Percentiles rank a stretch among this genome's conserved stretches.
These are phyloP conservation scores for Drosophila maculinotata DNA, from an alignment of 2,888 invertebrate genomes.

Conservation along the genomic window DNA sequence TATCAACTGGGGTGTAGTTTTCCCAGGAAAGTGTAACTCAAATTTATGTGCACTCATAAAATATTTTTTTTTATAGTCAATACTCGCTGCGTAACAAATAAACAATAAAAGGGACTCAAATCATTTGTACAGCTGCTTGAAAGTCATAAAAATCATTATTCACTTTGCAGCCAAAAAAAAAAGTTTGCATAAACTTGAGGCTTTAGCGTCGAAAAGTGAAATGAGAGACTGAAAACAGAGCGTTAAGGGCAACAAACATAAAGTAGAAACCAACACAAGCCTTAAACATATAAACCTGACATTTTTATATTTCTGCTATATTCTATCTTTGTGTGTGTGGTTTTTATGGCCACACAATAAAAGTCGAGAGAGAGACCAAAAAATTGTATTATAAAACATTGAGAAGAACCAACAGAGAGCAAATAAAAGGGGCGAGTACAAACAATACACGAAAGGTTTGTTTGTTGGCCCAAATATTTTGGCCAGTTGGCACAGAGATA, in stretches of 20 bases:
- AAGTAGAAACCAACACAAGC: constrained; percentile 19
- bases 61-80: constrained; percentile 46
- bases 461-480: constrained; percentile 64
- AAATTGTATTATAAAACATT: constrained; percentile 25
- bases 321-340: constrained; percentile 28
- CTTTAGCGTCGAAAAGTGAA: constrained; percentile 7
- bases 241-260: constrained; percentile 10
- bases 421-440: constrained; percentile 21
- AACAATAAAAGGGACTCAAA: constrained; percentile 53
- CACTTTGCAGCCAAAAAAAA: constrained; percentile 26
- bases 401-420: constrained; percentile 30
- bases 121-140: constrained; percentile 55
- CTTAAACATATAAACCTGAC: constrained; percentile 54
- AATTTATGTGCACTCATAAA: constrained; percentile 36
- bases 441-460: constrained; percentile 55
- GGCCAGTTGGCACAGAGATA: constrained; percentile 36
- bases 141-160: constrained; percentile 62
- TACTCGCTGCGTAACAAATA: constrained; percentile 27
- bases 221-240: not conserved
- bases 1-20: constrained; percentile 58
- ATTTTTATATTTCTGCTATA: constrained; percentile 53
- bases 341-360: constrained; percentile 57
- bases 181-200: constrained; percentile 26
- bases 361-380: constrained; percentile 13
- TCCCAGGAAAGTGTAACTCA: constrained; percentile 17